A percentile compares a stretch with the other conserved stretches of the same genome.
These are phyloP conservation scores for Branchellion lobata DNA, from an alignment of 2,888 invertebrate species.

Conservation along the genomic window DNA sequence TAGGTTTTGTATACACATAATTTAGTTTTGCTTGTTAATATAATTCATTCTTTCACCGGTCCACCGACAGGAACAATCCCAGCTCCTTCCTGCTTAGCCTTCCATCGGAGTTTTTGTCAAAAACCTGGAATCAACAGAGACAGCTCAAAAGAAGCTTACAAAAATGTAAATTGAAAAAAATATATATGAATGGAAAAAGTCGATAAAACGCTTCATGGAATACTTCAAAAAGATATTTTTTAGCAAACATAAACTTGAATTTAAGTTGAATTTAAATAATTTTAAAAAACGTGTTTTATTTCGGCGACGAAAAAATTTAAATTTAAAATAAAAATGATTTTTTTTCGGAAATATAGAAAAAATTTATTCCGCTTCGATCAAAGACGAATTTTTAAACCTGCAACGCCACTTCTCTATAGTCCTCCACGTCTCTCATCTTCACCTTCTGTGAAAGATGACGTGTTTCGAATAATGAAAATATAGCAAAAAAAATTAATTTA, in stretches of 20 bases:
- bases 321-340: not conserved
- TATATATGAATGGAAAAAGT: no score
- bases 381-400: no score
- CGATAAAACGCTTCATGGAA: no score
- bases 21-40: no score
- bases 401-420: slow-evolving; percentile 40
- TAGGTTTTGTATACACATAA: no score
- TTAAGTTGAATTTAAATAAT: not conserved
- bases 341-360: no score
- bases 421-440: slow-evolving; percentile 45
- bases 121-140: slow-evolving; percentile 17
- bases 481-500: not conserved
- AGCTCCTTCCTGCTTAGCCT: slow-evolving; percentile 44
- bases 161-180: no score
- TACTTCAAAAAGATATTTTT: no score
- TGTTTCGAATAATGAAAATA: not conserved
- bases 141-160: no score
- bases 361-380: no score
- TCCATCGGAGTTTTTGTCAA: slow-evolving; percentile 45
- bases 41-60: slow-evolving; percentile 30
- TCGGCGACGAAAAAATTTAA: not conserved
- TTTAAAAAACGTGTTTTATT: not conserved
- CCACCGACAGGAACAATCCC: slow-evolving; percentile 43
- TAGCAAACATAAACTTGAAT: not conserved
- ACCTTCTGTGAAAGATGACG: slow-evolving; percentile 30